These are phyloP conservation scores for Drosophila fuyamai DNA, from an alignment of 1,140 invertebrate species.

Conservation along the genomic window DNA sequence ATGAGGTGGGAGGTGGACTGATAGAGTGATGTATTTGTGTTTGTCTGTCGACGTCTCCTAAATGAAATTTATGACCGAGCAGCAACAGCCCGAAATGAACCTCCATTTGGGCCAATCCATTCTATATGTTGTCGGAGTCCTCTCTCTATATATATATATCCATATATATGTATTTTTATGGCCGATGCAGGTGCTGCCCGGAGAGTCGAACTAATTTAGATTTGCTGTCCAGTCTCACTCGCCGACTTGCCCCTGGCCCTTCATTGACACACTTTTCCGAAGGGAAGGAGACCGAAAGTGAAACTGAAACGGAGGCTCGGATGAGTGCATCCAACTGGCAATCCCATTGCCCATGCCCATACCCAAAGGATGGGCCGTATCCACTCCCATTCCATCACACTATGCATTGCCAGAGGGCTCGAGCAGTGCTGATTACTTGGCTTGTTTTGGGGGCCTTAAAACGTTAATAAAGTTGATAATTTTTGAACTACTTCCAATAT, in stretches of 20 bases:
- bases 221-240: constrained; percentile 19
- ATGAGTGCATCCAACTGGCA: constrained; percentile 43
- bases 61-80: constrained; percentile 47
- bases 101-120: constrained; percentile 35
- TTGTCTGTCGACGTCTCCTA: constrained; percentile 44
- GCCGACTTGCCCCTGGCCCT: not conserved
- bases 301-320: constrained; percentile 38
- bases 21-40: constrained; percentile 52
- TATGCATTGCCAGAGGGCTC: not conserved
- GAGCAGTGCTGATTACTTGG: not conserved
- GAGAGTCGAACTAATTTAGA: constrained; percentile 42
- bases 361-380: not conserved
- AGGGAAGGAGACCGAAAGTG: constrained; percentile 21
- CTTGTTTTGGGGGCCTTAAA: not conserved
- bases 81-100: constrained; percentile 37
- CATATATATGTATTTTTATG: constrained; percentile 17
- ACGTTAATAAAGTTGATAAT: no score
- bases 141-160: constrained; percentile 12
- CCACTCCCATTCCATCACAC: constrained; percentile 3
- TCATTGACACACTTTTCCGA: constrained; percentile 31
- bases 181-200: constrained; percentile 32
- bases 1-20: constrained; percentile 9
- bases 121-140: constrained; percentile 10
- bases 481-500: no score
- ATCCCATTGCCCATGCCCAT: not conserved